Evolutionary conservation across 1,140 invertebrate species (phyloP).

Genomic region (Neoseiulus cucumeris): DNA sequence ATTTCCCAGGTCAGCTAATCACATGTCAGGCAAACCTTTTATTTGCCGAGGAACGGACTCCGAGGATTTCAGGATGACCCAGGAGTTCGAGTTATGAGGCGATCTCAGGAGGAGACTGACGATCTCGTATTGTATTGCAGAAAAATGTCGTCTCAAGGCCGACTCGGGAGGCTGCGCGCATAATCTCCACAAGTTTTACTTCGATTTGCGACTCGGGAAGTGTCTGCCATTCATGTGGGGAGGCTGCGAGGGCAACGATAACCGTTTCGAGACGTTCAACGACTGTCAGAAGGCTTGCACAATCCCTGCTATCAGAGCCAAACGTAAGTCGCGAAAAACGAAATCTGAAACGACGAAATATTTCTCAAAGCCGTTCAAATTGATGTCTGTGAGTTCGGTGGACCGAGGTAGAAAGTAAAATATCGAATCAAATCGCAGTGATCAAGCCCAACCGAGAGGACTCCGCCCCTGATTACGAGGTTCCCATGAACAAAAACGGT

Average conservation of each 20-base stretch:
- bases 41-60: not conserved
- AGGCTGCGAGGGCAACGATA: slow-evolving; percentile 65
- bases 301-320: not conserved
- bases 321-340: not conserved
- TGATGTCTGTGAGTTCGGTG: no score
- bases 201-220: slow-evolving; percentile 17
- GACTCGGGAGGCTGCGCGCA: slow-evolving; percentile 22
- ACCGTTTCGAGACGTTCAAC: slow-evolving; percentile 47
- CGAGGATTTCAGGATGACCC: no score
- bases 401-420: no score
- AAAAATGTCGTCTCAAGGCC: slow-evolving; percentile 19
- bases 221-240: slow-evolving; percentile 44
- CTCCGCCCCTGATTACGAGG: no score
- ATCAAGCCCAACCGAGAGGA: no score
- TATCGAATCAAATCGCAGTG: no score
- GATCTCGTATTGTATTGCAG: slow-evolving; percentile 13
- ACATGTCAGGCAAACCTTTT: not conserved
- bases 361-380: no score
- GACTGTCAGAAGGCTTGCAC: slow-evolving; percentile 35
- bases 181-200: slow-evolving; percentile 21
- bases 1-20: slow-evolving; percentile 19
- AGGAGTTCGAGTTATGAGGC: no score
- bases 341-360: no score
- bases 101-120: not conserved
- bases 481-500: no score